Conservation (phyloP, 2,113 vertebrate genomes). For the cat (Felis catus) region F.catus_Fca126_mat1.0 CM031419.1:31902501-31903000, state of each 20-base stretch:
- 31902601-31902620: conserved; percentile 28
- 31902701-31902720: conserved; percentile 56
- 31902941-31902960: conserved; percentile 18
- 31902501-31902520: conserved; percentile 79
- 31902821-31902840: conserved; percentile 48
- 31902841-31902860: conserved; percentile 32
- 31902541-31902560: neutral
- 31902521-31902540: conserved; percentile 64
- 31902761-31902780: conserved; percentile 72
- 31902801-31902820: conserved; percentile 59
- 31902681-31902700: neutral
- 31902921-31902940: conserved; percentile 76
- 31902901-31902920: conserved; percentile 50
- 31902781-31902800: conserved; percentile 70
- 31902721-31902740: conserved; percentile 13
- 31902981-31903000: neutral
- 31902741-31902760: conserved; percentile 65
- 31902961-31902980: neutral
- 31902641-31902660: neutral
- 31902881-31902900: conserved; percentile 30
- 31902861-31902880: conserved; percentile 35
- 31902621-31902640: neutral
- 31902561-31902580: neutral
- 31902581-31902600: conserved; percentile 72
- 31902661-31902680: neutral